Base-by-base conservation (phyloP, 2,113 vertebrate species). In the Condylura cristata region DNA sequence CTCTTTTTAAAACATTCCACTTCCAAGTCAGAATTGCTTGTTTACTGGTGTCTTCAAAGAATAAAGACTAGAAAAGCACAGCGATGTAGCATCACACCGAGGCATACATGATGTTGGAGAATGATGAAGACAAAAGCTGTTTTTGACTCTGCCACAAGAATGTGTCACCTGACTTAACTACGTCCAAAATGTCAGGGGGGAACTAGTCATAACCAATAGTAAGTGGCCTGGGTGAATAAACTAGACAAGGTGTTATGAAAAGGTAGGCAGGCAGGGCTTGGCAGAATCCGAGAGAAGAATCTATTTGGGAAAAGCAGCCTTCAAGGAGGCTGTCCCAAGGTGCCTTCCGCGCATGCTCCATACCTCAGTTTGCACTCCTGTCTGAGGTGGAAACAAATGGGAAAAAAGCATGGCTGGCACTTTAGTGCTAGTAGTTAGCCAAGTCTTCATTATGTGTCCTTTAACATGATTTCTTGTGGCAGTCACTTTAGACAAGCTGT, bases 401-500 rank as follows among this genome's bases (percentile, higher is more conserved):
- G n/a, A n/a, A 89, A 46, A 60, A 1, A 66, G 26, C 6, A 7
- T 30, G 61, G 22, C 41, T n/a, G 41, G 9, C 10, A 46, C 24
- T 30, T 86, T 41, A n/a, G 12, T 34, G 32, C 80, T 14, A 11
- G 5, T n/a, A 68, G 72, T 91, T 92, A 93, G 65, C 70, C 76
- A 88, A 84, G 68, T 95, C 92, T 96, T 92, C 75, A 93, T 75
- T 87, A 80, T 30, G 84, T 17, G 87, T 78, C 94, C 89, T 94
- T 86, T 75, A 51, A 48, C 60, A 24, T 76, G 90, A 87, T 96
- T 95, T 95, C 83, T 95, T 79, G 28, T 56, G 51, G 72, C 93
- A 66, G 89, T 83, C 96, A 97, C 96, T 96, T 97, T 93, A 94
- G 93, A 90, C 46, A 75, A 32, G 2, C 20, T 96, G 34, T 60